A percentile compares a stretch with the other conserved stretches of the same genome.
Evolutionary conservation across 2,113 vertebrate species (phyloP).

Genomic region (Pomatostomus ruficeps): DNA sequence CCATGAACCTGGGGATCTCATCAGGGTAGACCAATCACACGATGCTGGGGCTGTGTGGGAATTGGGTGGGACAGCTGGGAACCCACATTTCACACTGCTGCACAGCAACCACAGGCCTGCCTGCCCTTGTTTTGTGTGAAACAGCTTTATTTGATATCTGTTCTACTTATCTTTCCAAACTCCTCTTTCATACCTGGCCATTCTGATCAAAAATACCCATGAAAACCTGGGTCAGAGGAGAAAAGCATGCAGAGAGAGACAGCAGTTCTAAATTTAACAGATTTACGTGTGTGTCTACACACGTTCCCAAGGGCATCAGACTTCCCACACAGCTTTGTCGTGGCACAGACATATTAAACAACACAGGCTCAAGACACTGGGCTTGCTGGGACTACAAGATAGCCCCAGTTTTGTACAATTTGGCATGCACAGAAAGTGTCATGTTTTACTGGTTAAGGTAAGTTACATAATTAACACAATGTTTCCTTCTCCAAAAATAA

Average conservation of each 20-base stretch:
- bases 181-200: background rate
- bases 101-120: background rate
- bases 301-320: background rate
- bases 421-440: background rate
- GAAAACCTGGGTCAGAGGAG: background rate
- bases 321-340: background rate
- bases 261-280: background rate
- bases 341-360: background rate
- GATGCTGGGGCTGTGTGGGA: background rate
- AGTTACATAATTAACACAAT: background rate
- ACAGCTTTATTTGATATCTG: background rate
- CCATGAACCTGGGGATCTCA: background rate
- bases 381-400: background rate
- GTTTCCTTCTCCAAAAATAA: background rate
- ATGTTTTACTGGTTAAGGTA: background rate
- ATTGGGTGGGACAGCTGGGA: background rate
- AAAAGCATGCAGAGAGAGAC: background rate
- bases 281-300: background rate
- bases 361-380: background rate
- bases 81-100: background rate
- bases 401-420: background rate
- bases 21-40: background rate
- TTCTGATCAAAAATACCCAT: background rate
- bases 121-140: background rate
- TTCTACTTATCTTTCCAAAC: background rate